Conservation (phyloP, 2,888 invertebrate species). For the Drosophila mayaguana region DNA sequence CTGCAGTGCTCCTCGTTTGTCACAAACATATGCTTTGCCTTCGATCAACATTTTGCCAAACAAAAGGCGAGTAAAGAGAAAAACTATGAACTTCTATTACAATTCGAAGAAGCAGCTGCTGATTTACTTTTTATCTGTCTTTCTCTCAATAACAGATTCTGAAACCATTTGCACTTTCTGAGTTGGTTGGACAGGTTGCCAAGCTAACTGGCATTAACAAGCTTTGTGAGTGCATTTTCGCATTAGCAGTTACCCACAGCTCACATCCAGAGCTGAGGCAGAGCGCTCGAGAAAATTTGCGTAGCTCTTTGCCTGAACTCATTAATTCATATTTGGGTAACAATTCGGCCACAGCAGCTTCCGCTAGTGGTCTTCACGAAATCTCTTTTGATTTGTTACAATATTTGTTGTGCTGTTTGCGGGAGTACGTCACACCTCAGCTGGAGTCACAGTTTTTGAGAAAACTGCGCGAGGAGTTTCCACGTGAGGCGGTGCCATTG, state of each 20-base stretch:
- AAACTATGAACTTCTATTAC: not conserved
- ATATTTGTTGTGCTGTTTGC: conserved; percentile 88
- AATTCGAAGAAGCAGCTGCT: not conserved
- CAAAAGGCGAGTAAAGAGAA: conserved; percentile 87
- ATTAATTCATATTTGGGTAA: conserved; percentile 93
- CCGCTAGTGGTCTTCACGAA: conserved; percentile 90
- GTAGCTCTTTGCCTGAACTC: conserved; percentile 92
- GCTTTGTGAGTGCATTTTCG: conserved; percentile 96
- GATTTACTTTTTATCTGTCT: conserved; percentile 1
- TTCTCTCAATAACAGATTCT: conserved; percentile 87
- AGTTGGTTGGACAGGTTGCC: conserved; percentile 93
- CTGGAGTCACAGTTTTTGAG: conserved; percentile 88
- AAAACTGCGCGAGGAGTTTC: conserved; percentile 94
- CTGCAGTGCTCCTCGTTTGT: conserved; percentile 94
- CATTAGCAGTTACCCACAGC: conserved; percentile 93
- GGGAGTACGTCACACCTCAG: conserved; percentile 85
- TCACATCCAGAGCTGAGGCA: conserved; percentile 90
- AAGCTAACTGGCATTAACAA: conserved; percentile 94
- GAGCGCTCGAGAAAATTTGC: conserved; percentile 91
- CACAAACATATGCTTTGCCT: conserved; percentile 94
- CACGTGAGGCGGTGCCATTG: conserved; percentile 94
- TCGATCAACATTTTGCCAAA: conserved; percentile 92
- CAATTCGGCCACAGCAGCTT: conserved; percentile 87
- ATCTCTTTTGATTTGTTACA: conserved; percentile 95
- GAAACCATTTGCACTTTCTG: conserved; percentile 91